A percentile compares a stretch with the other conserved stretches of the same genome.
These are phyloP conservation scores for Urechis unicinctus DNA, from an alignment of 2,888 invertebrate species.

Conservation along the genomic window DNA sequence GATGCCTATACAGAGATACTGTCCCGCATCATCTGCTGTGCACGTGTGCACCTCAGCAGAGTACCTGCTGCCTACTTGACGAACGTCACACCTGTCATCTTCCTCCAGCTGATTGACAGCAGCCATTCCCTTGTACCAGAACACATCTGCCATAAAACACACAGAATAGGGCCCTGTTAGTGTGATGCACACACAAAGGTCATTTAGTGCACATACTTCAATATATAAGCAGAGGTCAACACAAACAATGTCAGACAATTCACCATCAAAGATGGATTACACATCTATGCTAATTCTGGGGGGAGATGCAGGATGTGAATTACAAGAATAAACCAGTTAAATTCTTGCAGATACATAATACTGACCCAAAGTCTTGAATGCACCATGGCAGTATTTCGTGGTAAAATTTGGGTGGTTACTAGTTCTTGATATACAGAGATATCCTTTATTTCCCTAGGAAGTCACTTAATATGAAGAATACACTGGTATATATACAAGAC, in stretches of 20 bases:
- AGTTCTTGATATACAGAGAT: too few relatives aligned
- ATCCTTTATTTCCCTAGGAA: too few relatives aligned
- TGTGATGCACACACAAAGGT: too few relatives aligned
- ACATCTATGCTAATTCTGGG: neutral
- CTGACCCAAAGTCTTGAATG: too few relatives aligned
- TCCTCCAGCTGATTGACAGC: conserved; percentile 37
- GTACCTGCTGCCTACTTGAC: conserved; percentile 25
- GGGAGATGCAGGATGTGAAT: neutral
- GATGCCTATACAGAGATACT: conserved; percentile 20
- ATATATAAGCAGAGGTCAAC: too few relatives aligned
- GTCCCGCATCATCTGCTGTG: conserved; percentile 25
- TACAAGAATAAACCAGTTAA: neutral
- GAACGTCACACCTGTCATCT: conserved; percentile 34
- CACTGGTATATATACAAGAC: too few relatives aligned
- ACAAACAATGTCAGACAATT: neutral
- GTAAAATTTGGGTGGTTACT: too few relatives aligned
- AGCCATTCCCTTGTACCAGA: conserved; percentile 39
- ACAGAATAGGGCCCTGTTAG: too few relatives aligned
- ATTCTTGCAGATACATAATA: too few relatives aligned
- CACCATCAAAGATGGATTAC: neutral
- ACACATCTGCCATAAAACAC: conserved; percentile 34
- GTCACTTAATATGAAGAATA: too few relatives aligned
- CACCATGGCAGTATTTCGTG: too few relatives aligned
- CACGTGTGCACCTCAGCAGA: conserved; percentile 34
- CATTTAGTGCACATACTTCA: too few relatives aligned